Base-by-base conservation (phyloP, 2,888 invertebrate species). In the Acrobasis repandana region DNA sequence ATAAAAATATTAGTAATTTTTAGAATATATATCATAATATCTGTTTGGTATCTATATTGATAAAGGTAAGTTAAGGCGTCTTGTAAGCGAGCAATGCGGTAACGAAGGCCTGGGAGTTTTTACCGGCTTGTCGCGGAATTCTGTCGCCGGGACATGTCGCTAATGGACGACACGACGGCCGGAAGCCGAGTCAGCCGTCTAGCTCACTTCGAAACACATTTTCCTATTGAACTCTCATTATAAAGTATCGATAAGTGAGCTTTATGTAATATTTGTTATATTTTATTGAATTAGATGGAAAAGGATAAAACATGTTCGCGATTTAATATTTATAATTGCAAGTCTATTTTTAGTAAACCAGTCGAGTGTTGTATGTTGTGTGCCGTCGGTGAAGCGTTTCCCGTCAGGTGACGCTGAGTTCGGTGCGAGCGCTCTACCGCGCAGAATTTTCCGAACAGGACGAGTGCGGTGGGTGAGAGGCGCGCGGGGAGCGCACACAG, bases 401-500 rank as follows among this genome's bases (percentile, higher is more conserved):
- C 62, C 33, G 65, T 63, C 61, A 61, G 63, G 67, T 61, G 66
- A 33, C 56, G 52, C 50, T 38, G 59, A 54, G 62, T 62, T 34
- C 54, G 38, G 58, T 60, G 60, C 58, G 52, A 56, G 60, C 64
- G 66, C 64, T 61, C 54, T 54, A 54, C 20, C 54, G 52, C 61
- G 67, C 63, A 58, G 67, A 63, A 60, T 64, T 65, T 66, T 63
- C 66, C 67, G 54, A 54, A 54, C 54, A 54, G 38, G 54, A 20
- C 54, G 18, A 58, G 59, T 60, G 58, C 61, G 66, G 64, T 59
- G 63, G 43, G 54, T n/a, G 57, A 66, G 57, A 48, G 67, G 60
- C 66, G 61, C 62, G 65, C 64, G 66, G 66, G 63, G 59, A 69
- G 65, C 71, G 51, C 69, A 74, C 65, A 70, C 63, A 67, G 56